These are phyloP conservation scores for Sclerurus mexicanus DNA, from an alignment of 2,113 vertebrate genomes.

Conservation along the genomic window DNA sequence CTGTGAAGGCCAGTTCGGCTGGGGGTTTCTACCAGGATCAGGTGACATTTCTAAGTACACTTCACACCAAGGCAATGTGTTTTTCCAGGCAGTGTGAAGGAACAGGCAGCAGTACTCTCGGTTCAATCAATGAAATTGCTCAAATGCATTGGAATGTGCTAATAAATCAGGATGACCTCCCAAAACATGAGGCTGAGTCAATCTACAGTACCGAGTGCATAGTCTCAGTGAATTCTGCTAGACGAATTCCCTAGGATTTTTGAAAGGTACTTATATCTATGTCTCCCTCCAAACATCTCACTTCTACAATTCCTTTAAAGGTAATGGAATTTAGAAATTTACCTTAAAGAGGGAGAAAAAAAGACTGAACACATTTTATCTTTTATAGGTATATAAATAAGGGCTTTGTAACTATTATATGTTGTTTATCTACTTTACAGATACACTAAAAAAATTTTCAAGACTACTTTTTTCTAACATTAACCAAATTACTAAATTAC, in stretches of 20 bases:
- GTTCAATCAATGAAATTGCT: neutral
- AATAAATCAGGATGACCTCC: neutral
- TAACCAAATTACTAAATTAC: neutral
- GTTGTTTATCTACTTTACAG: neutral
- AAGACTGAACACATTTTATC: neutral
- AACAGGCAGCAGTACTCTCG: neutral
- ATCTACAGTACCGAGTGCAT: neutral
- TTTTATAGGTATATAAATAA: neutral
- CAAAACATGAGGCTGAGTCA: neutral
- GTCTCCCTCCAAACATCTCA: neutral
- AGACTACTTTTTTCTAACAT: neutral
- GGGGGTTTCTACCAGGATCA: neutral
- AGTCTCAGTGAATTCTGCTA: neutral
- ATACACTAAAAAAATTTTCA: rapidly evolving
- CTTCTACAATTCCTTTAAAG: neutral
- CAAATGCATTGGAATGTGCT: neutral
- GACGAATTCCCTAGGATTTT: neutral
- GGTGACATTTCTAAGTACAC: neutral
- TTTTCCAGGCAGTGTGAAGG: neutral
- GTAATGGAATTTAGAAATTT: neutral
- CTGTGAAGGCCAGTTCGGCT: neutral
- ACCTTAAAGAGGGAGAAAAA: neutral
- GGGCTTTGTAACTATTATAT: neutral
- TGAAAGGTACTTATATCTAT: neutral
- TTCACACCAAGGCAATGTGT: neutral